Percentiles rank a stretch among this genome's conserved stretches.
These are phyloP conservation scores for Drosophila orosa DNA, from an alignment of 1,140 invertebrate genomes.

Conservation along the genomic window DNA sequence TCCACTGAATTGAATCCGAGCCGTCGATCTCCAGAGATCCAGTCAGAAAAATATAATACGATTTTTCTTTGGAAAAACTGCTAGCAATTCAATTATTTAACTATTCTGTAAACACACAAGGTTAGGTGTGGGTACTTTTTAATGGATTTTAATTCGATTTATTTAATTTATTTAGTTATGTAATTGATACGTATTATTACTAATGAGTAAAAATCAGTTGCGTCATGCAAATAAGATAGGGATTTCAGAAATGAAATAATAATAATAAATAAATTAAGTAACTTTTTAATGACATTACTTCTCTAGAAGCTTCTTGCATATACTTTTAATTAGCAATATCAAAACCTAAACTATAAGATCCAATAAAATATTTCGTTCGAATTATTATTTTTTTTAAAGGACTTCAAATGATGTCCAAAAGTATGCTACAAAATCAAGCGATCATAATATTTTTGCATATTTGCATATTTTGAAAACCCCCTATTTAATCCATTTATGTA, in stretches of 20 bases:
- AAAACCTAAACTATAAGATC: neutral
- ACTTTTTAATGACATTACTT: no score
- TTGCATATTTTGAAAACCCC: rapidly evolving
- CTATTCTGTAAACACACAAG: no score
- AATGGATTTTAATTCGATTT: no score
- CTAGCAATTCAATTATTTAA: no score
- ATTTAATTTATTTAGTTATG: no score
- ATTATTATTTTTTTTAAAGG: neutral
- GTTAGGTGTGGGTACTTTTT: no score
- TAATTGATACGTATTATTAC: no score
- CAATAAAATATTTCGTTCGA: neutral
- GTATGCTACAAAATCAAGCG: neutral
- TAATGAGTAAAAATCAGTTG: no score
- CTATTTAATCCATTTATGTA: neutral
- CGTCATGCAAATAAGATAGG: no score
- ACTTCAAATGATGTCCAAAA: neutral
- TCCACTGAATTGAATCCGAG: conserved; percentile 54
- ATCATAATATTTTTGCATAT: neutral
- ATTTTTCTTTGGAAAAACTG: neutral
- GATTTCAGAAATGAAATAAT: no score
- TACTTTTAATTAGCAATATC: neutral
- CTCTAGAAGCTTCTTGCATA: no score
- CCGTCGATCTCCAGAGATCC: conserved; percentile 15
- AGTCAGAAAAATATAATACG: neutral
- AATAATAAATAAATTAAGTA: no score